Base-by-base conservation (phyloP, 1,140 invertebrate species). In the Polypedilum pembai region DNA sequence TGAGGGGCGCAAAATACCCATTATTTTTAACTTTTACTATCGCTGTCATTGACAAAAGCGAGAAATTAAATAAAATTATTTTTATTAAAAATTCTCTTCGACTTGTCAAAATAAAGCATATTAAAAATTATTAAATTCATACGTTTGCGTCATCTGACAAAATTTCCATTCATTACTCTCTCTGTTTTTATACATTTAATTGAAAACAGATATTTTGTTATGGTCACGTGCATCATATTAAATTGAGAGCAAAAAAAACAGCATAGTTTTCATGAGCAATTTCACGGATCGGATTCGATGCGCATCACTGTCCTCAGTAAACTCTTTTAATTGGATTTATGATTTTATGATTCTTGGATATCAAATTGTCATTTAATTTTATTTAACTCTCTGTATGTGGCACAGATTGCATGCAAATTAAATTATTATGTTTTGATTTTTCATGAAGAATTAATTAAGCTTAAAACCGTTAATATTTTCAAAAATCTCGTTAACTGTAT, bases 111-210 rank as follows among this genome's bases (percentile, higher is more conserved):
- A 69, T 69, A 69, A 69, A 69, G 20, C 20, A 21, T 18, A 69
- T 69, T 69, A 69, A 69, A 69, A 69, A 69, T 69, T 69, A 69
- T 69, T 18, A 69, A 69, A 69, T 45, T 69, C 65, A 69, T 69
- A 69, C 17, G 65, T 56, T 56, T 10, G 65, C 65, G 65, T 69
- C 65, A 69, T 69, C 65, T 69, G 65, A 69, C 18, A 18, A 69
- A 69, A 18, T 69, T 69, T 69, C 65, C 65, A 69, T 56, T 56
- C 12, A 56, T 56, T 56, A 56, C 12, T 56, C 41, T 10, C 41
- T 45, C 41, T 10, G 8, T 45, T 8, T 12, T n/a, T 18, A n/a
- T n/a, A 18, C 18, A 69, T n/a, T 69, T 69, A 18, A 69, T 20
- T 69, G 65, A 69, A 69, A 69, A 69, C 65, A 69, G 20, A 56